A percentile compares a stretch with the other conserved stretches of the same genome.
These are phyloP conservation scores for Brachionus calyciflorus DNA, from an alignment of 1,140 invertebrate species.

Conservation along the genomic window DNA sequence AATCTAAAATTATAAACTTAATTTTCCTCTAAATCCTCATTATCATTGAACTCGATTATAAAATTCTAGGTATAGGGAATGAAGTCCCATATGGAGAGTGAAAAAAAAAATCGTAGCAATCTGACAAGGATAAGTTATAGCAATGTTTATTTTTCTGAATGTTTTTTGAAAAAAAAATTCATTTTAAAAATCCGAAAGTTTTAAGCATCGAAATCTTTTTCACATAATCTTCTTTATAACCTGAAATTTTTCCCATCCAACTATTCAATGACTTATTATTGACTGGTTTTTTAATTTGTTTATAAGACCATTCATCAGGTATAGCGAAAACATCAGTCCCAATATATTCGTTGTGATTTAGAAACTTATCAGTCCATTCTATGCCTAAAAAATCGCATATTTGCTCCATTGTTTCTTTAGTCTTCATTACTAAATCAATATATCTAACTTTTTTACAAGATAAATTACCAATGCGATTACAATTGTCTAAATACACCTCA, in stretches of 20 bases:
- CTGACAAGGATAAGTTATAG: no score
- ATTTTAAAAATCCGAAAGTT: background rate
- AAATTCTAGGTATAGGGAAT: no score
- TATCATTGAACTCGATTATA: no score
- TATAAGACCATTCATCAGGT: slow-evolving; percentile 92
- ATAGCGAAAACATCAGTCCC: slow-evolving; percentile 81
- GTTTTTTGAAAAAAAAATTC: no score
- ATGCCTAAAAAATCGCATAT: slow-evolving; percentile 86
- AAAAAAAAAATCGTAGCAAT: no score
- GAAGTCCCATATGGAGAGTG: no score
- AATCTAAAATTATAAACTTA: no score
- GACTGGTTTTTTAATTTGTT: slow-evolving; percentile 96
- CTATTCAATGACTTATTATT: slow-evolving; percentile 91
- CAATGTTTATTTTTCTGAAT: no score
- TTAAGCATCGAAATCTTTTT: background rate
- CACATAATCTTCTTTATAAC: slow-evolving; percentile 66
- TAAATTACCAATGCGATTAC: slow-evolving; percentile 70
- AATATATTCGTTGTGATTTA: slow-evolving; percentile 94
- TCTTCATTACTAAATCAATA: slow-evolving; percentile 91
- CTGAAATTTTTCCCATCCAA: slow-evolving; percentile 89
- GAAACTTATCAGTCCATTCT: slow-evolving; percentile 88
- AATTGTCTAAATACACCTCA: background rate
- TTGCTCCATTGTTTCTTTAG: slow-evolving; percentile 79
- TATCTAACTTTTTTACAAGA: slow-evolving; percentile 88
- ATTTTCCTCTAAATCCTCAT: no score